phyloP scores from a whole-genome alignment of 1,140 invertebrate genomes.

The Gryon sp. region DNA sequence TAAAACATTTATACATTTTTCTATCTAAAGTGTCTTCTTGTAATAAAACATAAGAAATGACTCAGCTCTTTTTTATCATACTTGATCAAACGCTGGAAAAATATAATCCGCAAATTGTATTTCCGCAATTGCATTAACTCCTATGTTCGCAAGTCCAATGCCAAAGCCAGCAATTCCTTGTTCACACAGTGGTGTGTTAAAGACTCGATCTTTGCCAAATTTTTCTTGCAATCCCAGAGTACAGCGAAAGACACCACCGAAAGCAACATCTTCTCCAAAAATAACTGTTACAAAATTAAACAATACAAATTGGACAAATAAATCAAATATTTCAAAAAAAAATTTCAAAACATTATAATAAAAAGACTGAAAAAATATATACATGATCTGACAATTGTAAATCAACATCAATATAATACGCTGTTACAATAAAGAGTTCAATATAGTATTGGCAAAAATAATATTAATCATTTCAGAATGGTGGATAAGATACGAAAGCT shows the following conservation, averaged over 20 bases:
- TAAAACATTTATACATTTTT: too few species aligned
- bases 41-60: neutral
- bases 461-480: constrained; percentile 19
- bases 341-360: too few species aligned
- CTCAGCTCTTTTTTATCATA: constrained; percentile 69
- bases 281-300: constrained; percentile 81
- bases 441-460: neutral
- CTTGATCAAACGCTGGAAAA: constrained; percentile 99
- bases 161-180: constrained; percentile 99
- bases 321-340: neutral
- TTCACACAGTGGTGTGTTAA: constrained; percentile 98
- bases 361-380: too few species aligned
- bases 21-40: too few species aligned
- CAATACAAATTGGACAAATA: neutral
- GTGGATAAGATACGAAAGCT: constrained; percentile 15
- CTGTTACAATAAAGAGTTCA: too few species aligned
- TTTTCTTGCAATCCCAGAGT: constrained; percentile 95
- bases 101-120: constrained; percentile 99
- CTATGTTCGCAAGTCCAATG: constrained; percentile 94
- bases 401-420: too few species aligned
- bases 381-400: too few species aligned
- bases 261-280: constrained; percentile 99
- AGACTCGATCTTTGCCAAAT: constrained; percentile 95
- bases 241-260: constrained; percentile 99
- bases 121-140: constrained; percentile 97